Evolutionary conservation across 2,797 vertebrate species (phyloP), one percentile per base, ranked within the genome.

Genomic region (Carapus acus): DNA sequence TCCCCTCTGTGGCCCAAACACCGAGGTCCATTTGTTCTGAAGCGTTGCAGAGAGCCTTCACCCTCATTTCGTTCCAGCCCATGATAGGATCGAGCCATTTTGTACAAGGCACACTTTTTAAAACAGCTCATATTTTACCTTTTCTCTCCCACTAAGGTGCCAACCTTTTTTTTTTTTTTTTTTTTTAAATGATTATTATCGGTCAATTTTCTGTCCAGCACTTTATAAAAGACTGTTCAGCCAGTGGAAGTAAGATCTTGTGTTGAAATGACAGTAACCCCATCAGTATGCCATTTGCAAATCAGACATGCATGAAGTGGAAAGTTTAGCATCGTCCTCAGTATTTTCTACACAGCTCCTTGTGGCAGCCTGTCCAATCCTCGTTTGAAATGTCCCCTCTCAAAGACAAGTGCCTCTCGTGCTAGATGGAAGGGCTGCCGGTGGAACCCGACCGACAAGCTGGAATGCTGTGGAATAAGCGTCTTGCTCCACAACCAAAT

Each of bases 381-480:
- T 33, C 3, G 20, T 16, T 1, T 23, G 2, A 42, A 46, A 47
- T 60, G 49, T 41, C 48, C 67, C 60, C 55, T 41, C 67, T 43
- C 74, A 71, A 61, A 77, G 75, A 79, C 55, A 87, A 88, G 86
- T 89, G 88, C 87, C 88, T 90, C 78, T 52, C 69, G 38, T 65
- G 54, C 55, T 58, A 79, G 67, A 73, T 65, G 33, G 59, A 82
- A 82, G 73, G 75, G 77, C 79, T 80, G 34, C 48, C 24, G 36
- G 4, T 42, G 54, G 40, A 53, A 59, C 11, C 57, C 11, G 34
- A 58, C 24, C 17, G 49, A 54, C 58, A 36, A 2, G 22, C 19
- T 61, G 24, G 48, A 50, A 36, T 37, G 39, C n/a, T 61, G 23
- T 59, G 19, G 58, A 43, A 55, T 43, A 62, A 73, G 49, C 54